Base-by-base conservation (phyloP, 2,888 invertebrate species). In the Anoplius nigerrimus region DNA sequence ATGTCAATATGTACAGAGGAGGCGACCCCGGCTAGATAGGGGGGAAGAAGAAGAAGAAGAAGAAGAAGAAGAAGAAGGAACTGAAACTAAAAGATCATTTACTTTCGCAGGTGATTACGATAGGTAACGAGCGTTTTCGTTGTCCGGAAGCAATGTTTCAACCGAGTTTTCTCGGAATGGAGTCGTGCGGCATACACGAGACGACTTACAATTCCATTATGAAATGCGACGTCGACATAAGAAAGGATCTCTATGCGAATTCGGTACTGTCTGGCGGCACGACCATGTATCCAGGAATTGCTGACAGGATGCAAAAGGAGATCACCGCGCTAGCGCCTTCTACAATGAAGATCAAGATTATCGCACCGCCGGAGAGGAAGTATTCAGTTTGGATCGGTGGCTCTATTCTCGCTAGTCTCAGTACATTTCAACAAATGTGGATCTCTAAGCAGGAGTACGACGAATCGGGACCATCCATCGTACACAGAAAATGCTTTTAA, bases 141-240 rank as follows among this genome's bases (percentile, higher is more conserved):
- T 90, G 90, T 70, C 90, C 91, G 8, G 90, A 91, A 76, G 90
- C 90, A 34, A 89, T 91, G 81, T 91, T 91, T 88, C 91, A 91
- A 75, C 91, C 91, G 20, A 89, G 90, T 22, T 90, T 90, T 85
- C 80, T 91, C 69, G 90, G 90, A 45, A 91, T 91, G 91, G 91
- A 91, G 74, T 89, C 90, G n/a, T 88, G 89, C 72, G 91, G 91
- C 42, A 91, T 91, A 79, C 91, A 91, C 81, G 91, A 91, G 83
- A 91, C 91, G 48, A 90, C 90, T 52, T 92, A 91, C 89, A 92
- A 92, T 84, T 91, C 91, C 66, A 92, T 92, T 84, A 91, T 92
- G 91, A 92, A 91, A 85, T 92, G 92, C 85, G 92, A 92, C 86
- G 90, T 92, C 63, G 92, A 92, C 76, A 92, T 92, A 82, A 88